Evolutionary conservation across 2,888 invertebrate genomes (phyloP).

Genomic region (Alviniconcha strummeri): DNA sequence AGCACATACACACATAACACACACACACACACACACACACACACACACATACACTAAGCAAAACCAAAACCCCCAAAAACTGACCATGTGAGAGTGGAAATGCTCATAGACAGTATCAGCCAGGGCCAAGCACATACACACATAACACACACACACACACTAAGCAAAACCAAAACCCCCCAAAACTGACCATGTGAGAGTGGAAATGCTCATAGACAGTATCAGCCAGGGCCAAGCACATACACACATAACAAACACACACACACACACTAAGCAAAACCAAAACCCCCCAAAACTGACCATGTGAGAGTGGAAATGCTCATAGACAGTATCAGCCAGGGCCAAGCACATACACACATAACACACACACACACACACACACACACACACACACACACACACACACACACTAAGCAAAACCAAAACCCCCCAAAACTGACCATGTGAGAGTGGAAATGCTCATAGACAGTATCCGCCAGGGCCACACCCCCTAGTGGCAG

Average conservation of each 20-base stretch:
- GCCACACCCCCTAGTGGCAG: slow-evolving; percentile 51
- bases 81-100: slow-evolving; percentile 64
- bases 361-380: not conserved
- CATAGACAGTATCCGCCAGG: slow-evolving; percentile 67
- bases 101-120: slow-evolving; percentile 66
- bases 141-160: not conserved
- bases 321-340: slow-evolving; percentile 67
- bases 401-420: not conserved
- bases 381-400: not conserved
- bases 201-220: slow-evolving; percentile 62
- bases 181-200: slow-evolving; percentile 61
- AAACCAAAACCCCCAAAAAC: slow-evolving; percentile 15
- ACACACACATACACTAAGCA: not conserved
- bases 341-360: too few species aligned
- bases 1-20: not conserved
- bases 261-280: not conserved
- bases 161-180: too few species aligned
- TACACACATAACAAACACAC: too few species aligned
- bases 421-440: slow-evolving; percentile 45
- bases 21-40: too few species aligned
- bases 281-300: slow-evolving; percentile 45
- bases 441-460: slow-evolving; percentile 60
- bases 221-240: slow-evolving; percentile 66
- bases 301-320: slow-evolving; percentile 60
- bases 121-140: slow-evolving; percentile 49